phyloP scores from a whole-genome alignment of 2,113 vertebrate genomes.

The Ciconia maguari region DNA sequence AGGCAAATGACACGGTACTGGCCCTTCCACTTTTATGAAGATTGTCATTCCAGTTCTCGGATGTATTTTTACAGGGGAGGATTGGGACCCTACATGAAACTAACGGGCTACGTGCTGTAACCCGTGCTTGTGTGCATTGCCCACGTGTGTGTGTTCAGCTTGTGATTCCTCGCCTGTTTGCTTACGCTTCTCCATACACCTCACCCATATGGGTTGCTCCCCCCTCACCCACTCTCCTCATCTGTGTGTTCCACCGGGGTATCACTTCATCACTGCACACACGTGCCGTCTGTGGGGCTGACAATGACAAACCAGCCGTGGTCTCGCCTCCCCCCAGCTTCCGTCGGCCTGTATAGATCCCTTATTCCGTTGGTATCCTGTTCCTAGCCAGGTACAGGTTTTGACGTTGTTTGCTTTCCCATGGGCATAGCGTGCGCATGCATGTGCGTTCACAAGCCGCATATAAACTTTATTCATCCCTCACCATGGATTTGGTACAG shows the following conservation, averaged over 20 bases:
- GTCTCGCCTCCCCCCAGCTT: neutral
- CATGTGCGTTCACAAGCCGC: neutral
- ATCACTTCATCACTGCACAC: neutral
- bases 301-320: neutral
- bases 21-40: neutral
- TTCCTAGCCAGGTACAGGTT: neutral
- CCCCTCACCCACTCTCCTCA: neutral
- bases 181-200: neutral
- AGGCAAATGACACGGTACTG: neutral
- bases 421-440: rapidly evolving
- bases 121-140: rapidly evolving
- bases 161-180: neutral
- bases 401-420: neutral
- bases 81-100: neutral
- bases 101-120: neutral
- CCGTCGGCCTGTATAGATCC: neutral
- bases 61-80: neutral
- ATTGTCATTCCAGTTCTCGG: neutral
- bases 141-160: no score
- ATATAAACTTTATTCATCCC: neutral
- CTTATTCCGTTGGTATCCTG: neutral
- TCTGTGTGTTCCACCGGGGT: neutral
- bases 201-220: neutral
- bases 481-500: neutral
- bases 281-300: neutral